Evolutionary conservation across 2,888 invertebrate genomes (phyloP).

Genomic region (Dorcus hopei): DNA sequence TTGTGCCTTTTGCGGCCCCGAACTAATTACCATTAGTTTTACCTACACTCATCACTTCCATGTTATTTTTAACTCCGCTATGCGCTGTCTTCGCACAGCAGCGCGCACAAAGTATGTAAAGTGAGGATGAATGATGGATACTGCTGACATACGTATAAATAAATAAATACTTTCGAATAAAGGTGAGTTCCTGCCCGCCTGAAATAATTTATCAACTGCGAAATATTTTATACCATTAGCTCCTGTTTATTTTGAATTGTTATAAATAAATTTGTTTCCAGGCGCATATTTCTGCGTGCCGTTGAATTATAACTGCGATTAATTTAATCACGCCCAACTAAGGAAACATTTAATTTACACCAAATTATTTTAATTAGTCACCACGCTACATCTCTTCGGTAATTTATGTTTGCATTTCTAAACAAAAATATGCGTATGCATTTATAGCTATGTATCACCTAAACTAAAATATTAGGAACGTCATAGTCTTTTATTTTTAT

Average conservation of each 20-base stretch:
- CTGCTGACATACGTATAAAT: conserved; percentile 7
- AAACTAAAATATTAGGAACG: too few species aligned
- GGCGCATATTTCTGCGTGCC: not conserved
- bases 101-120: conserved; percentile 1
- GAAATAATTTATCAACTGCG: conserved; percentile 2
- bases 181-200: conserved; percentile 2
- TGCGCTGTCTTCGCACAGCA: conserved; percentile 3
- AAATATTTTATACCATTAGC: not conserved
- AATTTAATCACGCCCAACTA: too few species aligned
- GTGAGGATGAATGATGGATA: conserved; percentile 7
- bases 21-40: conserved; percentile 26
- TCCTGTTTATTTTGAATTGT: not conserved
- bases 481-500: too few species aligned
- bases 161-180: conserved; percentile 7
- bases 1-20: conserved; percentile 14
- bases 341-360: too few species aligned
- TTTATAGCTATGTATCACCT: too few species aligned
- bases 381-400: too few species aligned
- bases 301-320: not conserved
- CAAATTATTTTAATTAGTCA: too few species aligned
- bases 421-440: too few species aligned
- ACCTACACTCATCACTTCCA: conserved; percentile 21
- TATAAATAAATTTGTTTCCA: not conserved
- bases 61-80: conserved; percentile 18
- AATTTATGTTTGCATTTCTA: too few species aligned